phyloP scores from a whole-genome alignment of 2,888 invertebrate genomes.

The Chromoteleia sp. region DNA sequence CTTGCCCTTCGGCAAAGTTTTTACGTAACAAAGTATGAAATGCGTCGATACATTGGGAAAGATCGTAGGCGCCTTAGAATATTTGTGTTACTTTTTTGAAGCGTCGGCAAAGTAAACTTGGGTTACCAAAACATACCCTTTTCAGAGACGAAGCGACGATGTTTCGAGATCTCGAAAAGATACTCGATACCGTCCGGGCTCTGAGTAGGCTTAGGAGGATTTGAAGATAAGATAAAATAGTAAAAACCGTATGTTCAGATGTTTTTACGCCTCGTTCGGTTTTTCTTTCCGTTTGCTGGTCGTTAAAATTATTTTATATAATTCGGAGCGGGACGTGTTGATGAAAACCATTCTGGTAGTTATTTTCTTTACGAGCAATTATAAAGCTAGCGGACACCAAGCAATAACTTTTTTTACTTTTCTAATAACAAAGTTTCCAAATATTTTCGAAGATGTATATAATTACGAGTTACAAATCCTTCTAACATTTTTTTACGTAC shows the following conservation, averaged over 20 bases:
- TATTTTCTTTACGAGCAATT: conserved; percentile 53
- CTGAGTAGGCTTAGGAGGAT: conserved; percentile 25
- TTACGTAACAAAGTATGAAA: background rate
- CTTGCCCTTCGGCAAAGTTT: conserved; percentile 25
- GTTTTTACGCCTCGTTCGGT: conserved; percentile 47
- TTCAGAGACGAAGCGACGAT: background rate
- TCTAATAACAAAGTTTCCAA: conserved; percentile 19
- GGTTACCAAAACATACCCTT: conserved; percentile 52
- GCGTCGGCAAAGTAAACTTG: conserved; percentile 52
- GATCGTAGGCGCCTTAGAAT: conserved; percentile 28
- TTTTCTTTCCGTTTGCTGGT: conserved; percentile 32
- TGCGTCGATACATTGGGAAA: background rate
- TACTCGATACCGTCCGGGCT: conserved; percentile 40
- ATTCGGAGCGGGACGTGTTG: conserved; percentile 18
- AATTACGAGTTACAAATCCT: conserved; percentile 12
- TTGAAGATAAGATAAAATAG: conserved; percentile 61
- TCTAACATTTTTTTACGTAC: background rate
- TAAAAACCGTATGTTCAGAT: conserved; percentile 25
- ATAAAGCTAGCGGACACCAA: conserved; percentile 30
- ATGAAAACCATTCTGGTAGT: conserved; percentile 43
- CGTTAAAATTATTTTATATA: conserved; percentile 31
- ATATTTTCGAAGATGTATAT: conserved; percentile 9
- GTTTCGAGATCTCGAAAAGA: conserved; percentile 24
- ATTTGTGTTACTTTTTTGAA: conserved; percentile 59
- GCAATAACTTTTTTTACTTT: conserved; percentile 16